A percentile compares a stretch with the other conserved stretches of the same genome.
Conservation (phyloP, 2,113 vertebrate genomes). For the Acanthisitta chloris region DNA sequence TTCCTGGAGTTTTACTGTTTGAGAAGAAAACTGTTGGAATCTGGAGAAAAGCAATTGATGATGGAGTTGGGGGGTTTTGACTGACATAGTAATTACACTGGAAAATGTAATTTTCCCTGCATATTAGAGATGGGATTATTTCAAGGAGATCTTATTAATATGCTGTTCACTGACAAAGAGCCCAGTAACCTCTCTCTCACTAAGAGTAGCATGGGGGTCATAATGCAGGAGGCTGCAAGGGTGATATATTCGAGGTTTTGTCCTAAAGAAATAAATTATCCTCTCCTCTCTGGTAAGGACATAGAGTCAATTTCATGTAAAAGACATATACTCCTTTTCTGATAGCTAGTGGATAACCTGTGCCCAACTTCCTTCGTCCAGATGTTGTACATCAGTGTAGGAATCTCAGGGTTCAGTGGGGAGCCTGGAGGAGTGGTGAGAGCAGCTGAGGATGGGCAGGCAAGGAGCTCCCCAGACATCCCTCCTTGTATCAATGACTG, state of each 20-base stretch:
- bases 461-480: background rate
- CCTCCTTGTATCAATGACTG: background rate
- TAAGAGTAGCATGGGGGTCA: slow-evolving; percentile 64
- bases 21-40: slow-evolving; percentile 49
- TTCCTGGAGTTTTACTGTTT: slow-evolving; percentile 23
- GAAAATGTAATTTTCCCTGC: slow-evolving; percentile 73
- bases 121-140: slow-evolving; percentile 71
- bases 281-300: background rate
- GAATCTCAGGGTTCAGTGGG: background rate
- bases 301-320: background rate
- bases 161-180: slow-evolving; percentile 63
- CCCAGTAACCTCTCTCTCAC: slow-evolving; percentile 60
- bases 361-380: background rate
- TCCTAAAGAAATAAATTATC: slow-evolving; percentile 55
- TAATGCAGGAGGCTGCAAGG: slow-evolving; percentile 32
- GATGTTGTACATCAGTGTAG: background rate
- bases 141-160: slow-evolving; percentile 69
- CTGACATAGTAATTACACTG: slow-evolving; percentile 69
- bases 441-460: background rate
- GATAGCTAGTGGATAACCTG: background rate
- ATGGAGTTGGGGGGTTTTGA: slow-evolving; percentile 47
- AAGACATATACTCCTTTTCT: background rate
- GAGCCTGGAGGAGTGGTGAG: background rate
- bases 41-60: slow-evolving; percentile 61
- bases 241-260: slow-evolving; percentile 50